These are phyloP conservation scores for Indri indri DNA, from an alignment of 2,113 vertebrate species.

Conservation along the genomic window DNA sequence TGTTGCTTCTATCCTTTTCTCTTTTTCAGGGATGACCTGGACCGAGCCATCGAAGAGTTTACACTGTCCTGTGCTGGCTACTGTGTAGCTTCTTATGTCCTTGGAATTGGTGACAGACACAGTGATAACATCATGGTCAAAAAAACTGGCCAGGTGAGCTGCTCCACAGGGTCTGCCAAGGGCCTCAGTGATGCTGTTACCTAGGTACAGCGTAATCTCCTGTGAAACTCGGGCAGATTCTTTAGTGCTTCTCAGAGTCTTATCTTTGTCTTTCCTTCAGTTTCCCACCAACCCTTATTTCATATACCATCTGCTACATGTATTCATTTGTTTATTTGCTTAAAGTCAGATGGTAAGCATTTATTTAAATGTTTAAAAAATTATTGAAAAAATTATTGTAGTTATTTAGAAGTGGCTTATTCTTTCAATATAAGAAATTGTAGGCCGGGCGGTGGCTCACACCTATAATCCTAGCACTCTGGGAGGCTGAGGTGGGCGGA, in stretches of 20 bases:
- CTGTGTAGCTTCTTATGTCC: conserved; percentile 99
- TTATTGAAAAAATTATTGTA: not conserved
- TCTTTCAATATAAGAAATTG: not conserved
- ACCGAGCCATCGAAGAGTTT: conserved; percentile 97
- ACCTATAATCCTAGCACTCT: no score
- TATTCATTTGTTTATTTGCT: not conserved
- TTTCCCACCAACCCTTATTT: not conserved
- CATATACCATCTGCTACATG: not conserved
- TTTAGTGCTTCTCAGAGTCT: not conserved
- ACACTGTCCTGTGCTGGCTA: conserved; percentile 99
- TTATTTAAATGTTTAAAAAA: not conserved
- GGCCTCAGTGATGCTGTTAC: not conserved
- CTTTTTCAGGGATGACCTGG: conserved; percentile 91
- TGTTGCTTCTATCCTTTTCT: conserved; percentile 17
- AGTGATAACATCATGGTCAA: conserved; percentile 99
- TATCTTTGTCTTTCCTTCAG: not conserved
- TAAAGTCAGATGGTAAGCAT: not conserved
- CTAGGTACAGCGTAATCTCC: not conserved
- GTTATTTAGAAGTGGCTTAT: conserved; percentile 15
- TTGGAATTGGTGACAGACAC: conserved; percentile 98
- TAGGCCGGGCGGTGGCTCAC: not conserved
- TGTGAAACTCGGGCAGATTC: not conserved
- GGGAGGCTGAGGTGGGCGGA: no score
- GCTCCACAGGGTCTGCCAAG: not conserved
- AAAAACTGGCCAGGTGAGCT: conserved; percentile 95